Conservation (phyloP, 2,113 vertebrate genomes). For the Prolemur simus region DNA sequence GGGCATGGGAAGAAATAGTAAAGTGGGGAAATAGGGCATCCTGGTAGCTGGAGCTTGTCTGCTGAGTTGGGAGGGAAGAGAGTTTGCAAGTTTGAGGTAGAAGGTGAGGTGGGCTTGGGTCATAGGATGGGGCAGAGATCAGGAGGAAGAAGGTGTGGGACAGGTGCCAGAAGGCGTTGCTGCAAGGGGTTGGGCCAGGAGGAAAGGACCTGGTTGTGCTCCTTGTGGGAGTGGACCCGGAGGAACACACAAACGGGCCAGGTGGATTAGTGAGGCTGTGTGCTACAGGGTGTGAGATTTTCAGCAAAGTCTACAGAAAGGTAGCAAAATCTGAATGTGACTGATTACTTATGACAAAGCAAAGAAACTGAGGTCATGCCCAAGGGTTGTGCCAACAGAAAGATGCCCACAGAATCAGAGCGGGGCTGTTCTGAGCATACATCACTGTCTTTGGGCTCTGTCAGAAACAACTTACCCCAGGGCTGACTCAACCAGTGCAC, state of each 20-base stretch:
- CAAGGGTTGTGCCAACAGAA: not conserved
- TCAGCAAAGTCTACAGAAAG: not conserved
- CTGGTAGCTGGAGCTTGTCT: not conserved
- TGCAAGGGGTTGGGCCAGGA: not conserved
- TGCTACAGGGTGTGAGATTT: not conserved
- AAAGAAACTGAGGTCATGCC: not conserved
- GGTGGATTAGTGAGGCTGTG: not conserved
- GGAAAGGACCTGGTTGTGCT: not conserved
- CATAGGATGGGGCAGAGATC: not conserved
- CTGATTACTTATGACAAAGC: not conserved
- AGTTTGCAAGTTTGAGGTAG: not conserved
- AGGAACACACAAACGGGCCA: not conserved
- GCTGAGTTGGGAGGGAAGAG: not conserved
- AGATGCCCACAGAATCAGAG: not conserved
- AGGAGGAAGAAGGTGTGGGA: not conserved
- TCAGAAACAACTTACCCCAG: not conserved
- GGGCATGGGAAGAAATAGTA: not conserved
- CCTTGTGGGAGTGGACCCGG: fast-evolving
- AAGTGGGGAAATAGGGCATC: not conserved
- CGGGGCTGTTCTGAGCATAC: not conserved
- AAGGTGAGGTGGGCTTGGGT: not conserved
- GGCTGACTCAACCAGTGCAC: not conserved
- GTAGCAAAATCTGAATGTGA: not conserved
- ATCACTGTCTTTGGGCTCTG: not conserved
- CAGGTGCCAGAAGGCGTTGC: not conserved